Evolutionary conservation across 2,113 vertebrate genomes (phyloP).

Genomic region (Circaetus cinerascens): DNA sequence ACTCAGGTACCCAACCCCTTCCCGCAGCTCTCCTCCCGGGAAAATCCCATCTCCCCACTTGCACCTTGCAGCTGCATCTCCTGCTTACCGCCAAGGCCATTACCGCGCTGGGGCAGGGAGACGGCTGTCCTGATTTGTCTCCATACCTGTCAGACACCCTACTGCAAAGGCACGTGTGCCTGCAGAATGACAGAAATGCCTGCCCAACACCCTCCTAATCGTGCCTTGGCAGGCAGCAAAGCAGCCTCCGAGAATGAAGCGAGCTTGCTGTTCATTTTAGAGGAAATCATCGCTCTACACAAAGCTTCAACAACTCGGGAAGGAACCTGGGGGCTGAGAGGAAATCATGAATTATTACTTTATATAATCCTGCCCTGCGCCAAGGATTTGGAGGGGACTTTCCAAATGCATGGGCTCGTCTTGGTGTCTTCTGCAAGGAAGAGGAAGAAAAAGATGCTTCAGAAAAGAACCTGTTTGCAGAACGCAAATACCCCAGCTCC

Average conservation of each 20-base stretch:
- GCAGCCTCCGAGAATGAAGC: not conserved
- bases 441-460: not conserved
- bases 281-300: not conserved
- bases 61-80: not conserved
- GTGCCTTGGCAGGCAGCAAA: not conserved
- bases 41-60: not conserved
- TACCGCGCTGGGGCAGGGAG: accelerated
- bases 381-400: not conserved
- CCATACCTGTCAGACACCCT: not conserved
- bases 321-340: not conserved
- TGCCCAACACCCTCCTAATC: not conserved
- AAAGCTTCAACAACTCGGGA: not conserved
- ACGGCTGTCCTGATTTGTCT: not conserved
- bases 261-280: not conserved
- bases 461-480: not conserved
- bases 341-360: not conserved
- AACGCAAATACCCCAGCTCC: not conserved
- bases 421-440: not conserved
- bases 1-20: not conserved
- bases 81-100: accelerated
- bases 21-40: accelerated
- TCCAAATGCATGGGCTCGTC: not conserved
- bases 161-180: not conserved
- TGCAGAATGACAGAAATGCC: not conserved
- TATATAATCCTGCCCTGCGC: not conserved